Evolutionary conservation across 2,888 invertebrate species (phyloP).

Genomic region (Ochropleura plecta): DNA sequence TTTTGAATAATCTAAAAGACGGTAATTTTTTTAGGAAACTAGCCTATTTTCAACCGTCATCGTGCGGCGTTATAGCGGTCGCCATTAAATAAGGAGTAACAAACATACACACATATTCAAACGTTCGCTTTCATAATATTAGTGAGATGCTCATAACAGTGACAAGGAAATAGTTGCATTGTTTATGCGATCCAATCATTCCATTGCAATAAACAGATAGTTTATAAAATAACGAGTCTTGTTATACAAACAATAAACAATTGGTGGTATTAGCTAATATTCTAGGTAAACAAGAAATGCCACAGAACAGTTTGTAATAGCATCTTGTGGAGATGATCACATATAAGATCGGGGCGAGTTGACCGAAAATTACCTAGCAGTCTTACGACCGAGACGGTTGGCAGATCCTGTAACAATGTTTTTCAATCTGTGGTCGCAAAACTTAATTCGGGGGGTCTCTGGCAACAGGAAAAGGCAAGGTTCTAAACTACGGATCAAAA

Average conservation of each 20-base stretch:
- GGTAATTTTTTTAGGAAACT: too few relatives aligned
- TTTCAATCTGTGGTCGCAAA: too few relatives aligned
- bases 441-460: too few relatives aligned
- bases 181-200: constrained; percentile 18
- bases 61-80: too few relatives aligned
- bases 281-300: neutral
- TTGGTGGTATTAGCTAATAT: constrained; percentile 18
- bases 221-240: constrained; percentile 21
- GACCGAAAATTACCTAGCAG: neutral
- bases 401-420: neutral
- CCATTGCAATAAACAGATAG: constrained; percentile 5
- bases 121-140: too few relatives aligned
- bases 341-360: neutral
- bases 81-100: too few relatives aligned
- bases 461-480: too few relatives aligned
- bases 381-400: neutral
- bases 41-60: too few relatives aligned
- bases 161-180: neutral
- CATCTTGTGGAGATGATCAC: neutral
- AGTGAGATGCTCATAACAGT: neutral
- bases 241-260: constrained; percentile 34
- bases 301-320: neutral
- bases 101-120: too few relatives aligned
- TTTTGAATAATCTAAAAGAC: too few relatives aligned
- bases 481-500: too few relatives aligned